A percentile compares a stretch with the other conserved stretches of the same genome.
These are phyloP conservation scores for Ptychoptera contaminata DNA, from an alignment of 2,888 invertebrate species.

Conservation along the genomic window DNA sequence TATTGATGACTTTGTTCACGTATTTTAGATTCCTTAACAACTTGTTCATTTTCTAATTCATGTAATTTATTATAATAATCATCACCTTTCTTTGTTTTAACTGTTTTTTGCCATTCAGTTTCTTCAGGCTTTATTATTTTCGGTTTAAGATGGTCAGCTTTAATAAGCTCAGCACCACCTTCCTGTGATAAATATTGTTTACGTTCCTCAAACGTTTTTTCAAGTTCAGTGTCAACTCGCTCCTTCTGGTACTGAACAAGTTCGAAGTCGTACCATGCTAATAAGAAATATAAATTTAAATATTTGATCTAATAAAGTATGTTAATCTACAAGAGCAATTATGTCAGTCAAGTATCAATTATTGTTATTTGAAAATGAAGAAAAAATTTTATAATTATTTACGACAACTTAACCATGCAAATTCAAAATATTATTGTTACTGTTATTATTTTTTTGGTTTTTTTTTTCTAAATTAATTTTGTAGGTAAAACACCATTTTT, in stretches of 20 bases:
- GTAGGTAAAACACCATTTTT: no score
- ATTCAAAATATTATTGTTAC: no score
- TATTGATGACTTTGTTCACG: constrained; percentile 67
- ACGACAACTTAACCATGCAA: no score
- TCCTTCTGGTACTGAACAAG: constrained; percentile 70
- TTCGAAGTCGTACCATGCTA: constrained; percentile 88
- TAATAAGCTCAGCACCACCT: constrained; percentile 40
- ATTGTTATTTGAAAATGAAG: no score
- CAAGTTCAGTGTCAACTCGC: constrained; percentile 65
- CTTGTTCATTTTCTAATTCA: constrained; percentile 69
- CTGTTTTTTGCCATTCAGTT: constrained; percentile 73
- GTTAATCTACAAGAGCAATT: constrained; percentile 2
- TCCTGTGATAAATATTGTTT: constrained; percentile 51
- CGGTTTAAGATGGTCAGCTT: constrained; percentile 40
- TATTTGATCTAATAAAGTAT: constrained; percentile 2
- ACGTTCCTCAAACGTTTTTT: constrained; percentile 76
- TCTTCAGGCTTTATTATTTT: constrained; percentile 56
- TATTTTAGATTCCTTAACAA: constrained; percentile 63
- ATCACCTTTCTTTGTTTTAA: constrained; percentile 66
- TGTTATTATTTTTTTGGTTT: no score
- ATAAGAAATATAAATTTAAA: constrained; percentile 12
- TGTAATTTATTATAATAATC: constrained; percentile 71
- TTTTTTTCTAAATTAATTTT: no score
- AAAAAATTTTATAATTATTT: no score
- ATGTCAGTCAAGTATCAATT: background rate